Evolutionary conservation across 2,113 vertebrate species (phyloP).

Genomic region (Orthonyx spaldingii): DNA sequence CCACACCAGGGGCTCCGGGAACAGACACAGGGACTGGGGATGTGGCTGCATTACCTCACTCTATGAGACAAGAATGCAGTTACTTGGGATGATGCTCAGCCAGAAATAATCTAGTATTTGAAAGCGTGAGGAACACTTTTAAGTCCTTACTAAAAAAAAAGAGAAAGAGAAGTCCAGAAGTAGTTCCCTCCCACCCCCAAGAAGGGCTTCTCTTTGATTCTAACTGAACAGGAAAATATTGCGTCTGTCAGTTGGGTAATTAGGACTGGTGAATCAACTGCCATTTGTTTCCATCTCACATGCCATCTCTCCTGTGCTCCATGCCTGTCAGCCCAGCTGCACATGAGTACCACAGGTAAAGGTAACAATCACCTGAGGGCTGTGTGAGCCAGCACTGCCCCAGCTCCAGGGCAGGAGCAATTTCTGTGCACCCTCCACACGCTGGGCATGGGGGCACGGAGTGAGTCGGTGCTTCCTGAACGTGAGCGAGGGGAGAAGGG

Average conservation of each 20-base stretch:
- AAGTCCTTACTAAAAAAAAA: neutral
- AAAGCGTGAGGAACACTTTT: neutral
- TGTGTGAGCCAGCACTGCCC: neutral
- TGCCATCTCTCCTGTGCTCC: neutral
- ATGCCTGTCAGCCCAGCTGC: too few relatives aligned
- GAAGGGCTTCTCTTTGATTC: neutral
- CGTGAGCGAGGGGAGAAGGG: neutral
- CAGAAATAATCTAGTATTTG: neutral
- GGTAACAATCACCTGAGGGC: neutral
- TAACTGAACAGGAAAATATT: neutral
- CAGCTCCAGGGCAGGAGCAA: neutral
- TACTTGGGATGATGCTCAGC: neutral
- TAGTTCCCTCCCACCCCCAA: neutral
- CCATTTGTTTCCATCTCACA: neutral
- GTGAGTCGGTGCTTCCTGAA: neutral
- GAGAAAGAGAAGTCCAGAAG: neutral
- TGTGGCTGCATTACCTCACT: neutral
- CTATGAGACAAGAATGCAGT: neutral
- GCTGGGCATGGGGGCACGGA: neutral
- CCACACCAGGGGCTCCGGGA: neutral
- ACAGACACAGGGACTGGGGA: neutral
- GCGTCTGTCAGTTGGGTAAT: neutral
- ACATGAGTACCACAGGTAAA: rapidly evolving
- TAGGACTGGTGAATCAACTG: neutral
- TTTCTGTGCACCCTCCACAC: neutral